Conservation (phyloP, 35 echinoderm and acorn worm genomes). For the Amphiura filiformis region DNA sequence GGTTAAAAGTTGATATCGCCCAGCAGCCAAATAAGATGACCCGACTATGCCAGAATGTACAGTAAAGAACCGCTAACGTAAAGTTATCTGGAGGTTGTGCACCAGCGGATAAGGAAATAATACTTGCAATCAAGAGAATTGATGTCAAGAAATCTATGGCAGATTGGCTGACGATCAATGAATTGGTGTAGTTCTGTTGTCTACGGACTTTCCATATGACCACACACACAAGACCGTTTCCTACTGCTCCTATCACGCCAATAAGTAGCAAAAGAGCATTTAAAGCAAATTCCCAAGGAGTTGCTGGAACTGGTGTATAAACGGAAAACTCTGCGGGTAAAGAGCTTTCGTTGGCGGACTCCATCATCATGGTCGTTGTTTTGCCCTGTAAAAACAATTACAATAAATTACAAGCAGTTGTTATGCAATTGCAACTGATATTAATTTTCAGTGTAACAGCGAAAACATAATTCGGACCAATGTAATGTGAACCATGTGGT, state of each 20-base stretch:
- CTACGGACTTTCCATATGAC: slow-evolving; percentile 19
- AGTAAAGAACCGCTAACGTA: slow-evolving; percentile 10
- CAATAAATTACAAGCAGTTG: no score
- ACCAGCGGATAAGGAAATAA: neutral
- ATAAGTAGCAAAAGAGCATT: neutral
- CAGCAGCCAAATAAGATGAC: slow-evolving; percentile 49
- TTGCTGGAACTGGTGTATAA: neutral
- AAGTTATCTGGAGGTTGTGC: neutral
- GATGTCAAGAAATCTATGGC: slow-evolving; percentile 51
- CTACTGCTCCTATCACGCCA: slow-evolving; percentile 31
- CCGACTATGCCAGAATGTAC: slow-evolving; percentile 51
- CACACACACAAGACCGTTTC: slow-evolving; percentile 43
- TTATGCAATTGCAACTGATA: no score
- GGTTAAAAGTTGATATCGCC: slow-evolving; percentile 69
- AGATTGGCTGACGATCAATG: slow-evolving; percentile 46
- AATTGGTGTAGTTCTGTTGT: slow-evolving; percentile 32
- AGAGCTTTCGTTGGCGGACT: no score
- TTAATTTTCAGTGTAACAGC: no score
- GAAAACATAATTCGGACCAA: no score
- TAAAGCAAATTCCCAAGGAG: neutral
- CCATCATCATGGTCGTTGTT: no score
- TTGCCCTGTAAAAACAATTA: no score
- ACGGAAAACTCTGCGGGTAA: no score
- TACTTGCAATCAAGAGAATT: slow-evolving; percentile 22
- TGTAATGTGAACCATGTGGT: no score